Evolutionary conservation across 2,888 invertebrate species (phyloP).

Genomic region (Colletes collaris): DNA sequence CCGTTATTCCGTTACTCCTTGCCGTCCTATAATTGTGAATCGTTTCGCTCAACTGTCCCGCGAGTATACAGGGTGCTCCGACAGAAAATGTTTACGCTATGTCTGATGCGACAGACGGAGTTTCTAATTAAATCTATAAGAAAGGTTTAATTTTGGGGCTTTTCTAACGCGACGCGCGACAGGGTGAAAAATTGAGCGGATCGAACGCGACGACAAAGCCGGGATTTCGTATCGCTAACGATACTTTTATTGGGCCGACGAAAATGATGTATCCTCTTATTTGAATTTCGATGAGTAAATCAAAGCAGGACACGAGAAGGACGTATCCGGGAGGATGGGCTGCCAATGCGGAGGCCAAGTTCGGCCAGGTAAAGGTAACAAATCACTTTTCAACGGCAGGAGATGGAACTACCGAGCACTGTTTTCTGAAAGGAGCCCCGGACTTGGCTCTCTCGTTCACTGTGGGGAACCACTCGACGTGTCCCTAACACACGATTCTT

Average conservation of each 20-base stretch:
- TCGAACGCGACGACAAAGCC: constrained; percentile 9
- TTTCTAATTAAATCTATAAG: no score
- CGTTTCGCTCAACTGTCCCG: constrained; percentile 1
- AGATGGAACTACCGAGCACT: constrained; percentile 66
- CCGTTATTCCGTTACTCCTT: constrained; percentile 38
- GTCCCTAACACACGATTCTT: constrained; percentile 70
- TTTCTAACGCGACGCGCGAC: background rate
- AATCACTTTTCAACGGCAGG: constrained; percentile 68
- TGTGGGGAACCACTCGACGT: constrained; percentile 81
- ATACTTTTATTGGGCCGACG: constrained; percentile 58
- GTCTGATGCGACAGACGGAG: no score
- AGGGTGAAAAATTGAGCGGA: constrained; percentile 23
- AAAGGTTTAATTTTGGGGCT: no score
- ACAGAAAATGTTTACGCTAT: background rate
- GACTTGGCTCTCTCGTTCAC: constrained; percentile 61
- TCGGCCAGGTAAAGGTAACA: constrained; percentile 70
- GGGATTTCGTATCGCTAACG: constrained; percentile 49
- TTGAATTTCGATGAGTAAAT: constrained; percentile 65
- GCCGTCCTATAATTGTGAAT: constrained; percentile 31
- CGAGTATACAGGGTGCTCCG: background rate
- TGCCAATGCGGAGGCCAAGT: constrained; percentile 62
- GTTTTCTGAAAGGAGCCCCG: constrained; percentile 78
- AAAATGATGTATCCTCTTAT: constrained; percentile 60
- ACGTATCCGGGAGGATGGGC: constrained; percentile 48
- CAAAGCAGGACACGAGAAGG: constrained; percentile 32